Evolutionary conservation across 2,113 vertebrate species (phyloP).

Genomic region (Xerus inauris): DNA sequence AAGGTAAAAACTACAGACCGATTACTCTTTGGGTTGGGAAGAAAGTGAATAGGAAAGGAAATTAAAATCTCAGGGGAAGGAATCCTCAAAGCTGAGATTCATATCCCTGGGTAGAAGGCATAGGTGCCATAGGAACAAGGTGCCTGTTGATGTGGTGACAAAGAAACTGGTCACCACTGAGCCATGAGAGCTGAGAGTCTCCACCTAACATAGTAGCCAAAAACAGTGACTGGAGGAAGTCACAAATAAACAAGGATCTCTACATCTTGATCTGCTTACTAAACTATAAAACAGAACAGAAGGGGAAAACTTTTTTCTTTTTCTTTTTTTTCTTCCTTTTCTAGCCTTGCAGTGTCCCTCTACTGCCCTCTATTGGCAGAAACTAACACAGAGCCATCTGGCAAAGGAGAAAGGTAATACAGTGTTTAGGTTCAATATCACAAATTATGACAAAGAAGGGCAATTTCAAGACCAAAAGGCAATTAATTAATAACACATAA

Average conservation of each 20-base stretch:
- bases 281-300: not conserved
- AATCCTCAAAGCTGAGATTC: not conserved
- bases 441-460: not conserved
- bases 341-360: not conserved
- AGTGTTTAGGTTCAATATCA: not conserved
- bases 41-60: not conserved
- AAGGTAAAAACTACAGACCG: not conserved
- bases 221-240: not conserved
- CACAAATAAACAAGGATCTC: not conserved
- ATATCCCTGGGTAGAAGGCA: not conserved
- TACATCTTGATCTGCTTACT: not conserved
- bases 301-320: not conserved
- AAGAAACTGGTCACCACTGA: not conserved
- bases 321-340: not conserved
- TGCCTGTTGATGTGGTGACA: not conserved
- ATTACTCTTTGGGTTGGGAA: not conserved
- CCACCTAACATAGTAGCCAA: not conserved
- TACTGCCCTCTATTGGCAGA: slow-evolving; percentile 56
- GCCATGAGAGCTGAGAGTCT: not conserved
- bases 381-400: not conserved
- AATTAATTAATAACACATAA: not conserved
- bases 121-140: not conserved
- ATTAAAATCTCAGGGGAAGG: not conserved
- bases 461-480: not conserved
- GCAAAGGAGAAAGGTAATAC: not conserved